Evolutionary conservation across 2,888 invertebrate species (phyloP).

Genomic region (Drosophila prostipennis): DNA sequence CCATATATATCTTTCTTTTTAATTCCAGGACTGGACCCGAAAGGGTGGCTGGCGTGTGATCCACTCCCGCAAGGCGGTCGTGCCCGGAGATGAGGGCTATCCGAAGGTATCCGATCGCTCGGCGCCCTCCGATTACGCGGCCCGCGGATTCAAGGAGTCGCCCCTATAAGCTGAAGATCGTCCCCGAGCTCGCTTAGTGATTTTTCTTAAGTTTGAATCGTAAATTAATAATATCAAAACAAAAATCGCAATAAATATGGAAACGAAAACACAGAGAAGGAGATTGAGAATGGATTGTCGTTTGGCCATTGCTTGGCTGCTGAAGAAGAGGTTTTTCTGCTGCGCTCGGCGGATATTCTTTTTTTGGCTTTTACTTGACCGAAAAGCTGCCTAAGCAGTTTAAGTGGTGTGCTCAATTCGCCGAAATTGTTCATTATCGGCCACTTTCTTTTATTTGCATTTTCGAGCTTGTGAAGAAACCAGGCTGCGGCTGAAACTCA

Average conservation of each 20-base stretch:
- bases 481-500: slow-evolving; percentile 14
- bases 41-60: slow-evolving; percentile 90
- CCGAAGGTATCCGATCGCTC: slow-evolving; percentile 87
- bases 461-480: slow-evolving; percentile 23
- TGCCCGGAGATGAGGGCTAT: slow-evolving; percentile 89
- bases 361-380: slow-evolving; percentile 20
- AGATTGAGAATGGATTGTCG: slow-evolving; percentile 12
- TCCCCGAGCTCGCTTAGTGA: slow-evolving; percentile 19
- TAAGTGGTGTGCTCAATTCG: slow-evolving; percentile 60
- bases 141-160: slow-evolving; percentile 89
- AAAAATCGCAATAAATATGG: slow-evolving; percentile 60
- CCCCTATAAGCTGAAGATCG: slow-evolving; percentile 60
- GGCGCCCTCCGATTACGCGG: slow-evolving; percentile 88
- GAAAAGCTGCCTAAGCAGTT: slow-evolving; percentile 54
- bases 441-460: slow-evolving; percentile 58
- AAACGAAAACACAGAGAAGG: slow-evolving; percentile 43
- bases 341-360: slow-evolving; percentile 41
- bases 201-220: slow-evolving; percentile 49
- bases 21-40: slow-evolving; percentile 89
- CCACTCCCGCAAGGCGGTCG: slow-evolving; percentile 85
- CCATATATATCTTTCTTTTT: neutral
- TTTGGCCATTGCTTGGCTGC: slow-evolving; percentile 43
- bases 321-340: slow-evolving; percentile 52
- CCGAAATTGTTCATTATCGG: slow-evolving; percentile 40
- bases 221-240: slow-evolving; percentile 59